phyloP scores from a whole-genome alignment of 2,113 vertebrate species.

The Oostethus manadensis region DNA sequence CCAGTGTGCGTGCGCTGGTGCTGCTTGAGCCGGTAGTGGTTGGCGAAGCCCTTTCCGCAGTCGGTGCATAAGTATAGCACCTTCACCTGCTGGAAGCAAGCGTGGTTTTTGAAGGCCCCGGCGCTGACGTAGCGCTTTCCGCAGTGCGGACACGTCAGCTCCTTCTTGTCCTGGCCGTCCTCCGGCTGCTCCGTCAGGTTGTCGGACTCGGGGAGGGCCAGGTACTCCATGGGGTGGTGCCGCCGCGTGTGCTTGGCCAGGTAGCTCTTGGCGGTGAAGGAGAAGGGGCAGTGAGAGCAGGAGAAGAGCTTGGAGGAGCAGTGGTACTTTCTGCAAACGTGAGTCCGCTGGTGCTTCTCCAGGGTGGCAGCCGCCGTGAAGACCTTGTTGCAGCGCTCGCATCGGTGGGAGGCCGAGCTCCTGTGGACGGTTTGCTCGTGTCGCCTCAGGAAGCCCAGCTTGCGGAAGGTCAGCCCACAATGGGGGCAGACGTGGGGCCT shows the following conservation, averaged over 20 bases:
- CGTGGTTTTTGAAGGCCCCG: conserved; percentile 61
- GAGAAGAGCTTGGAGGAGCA: conserved; percentile 58
- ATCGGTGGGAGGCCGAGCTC: conserved; percentile 44
- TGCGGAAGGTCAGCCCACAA: conserved; percentile 60
- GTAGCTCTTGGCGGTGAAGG: conserved; percentile 72
- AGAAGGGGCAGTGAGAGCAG: conserved; percentile 69
- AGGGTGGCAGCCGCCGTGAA: conserved; percentile 60
- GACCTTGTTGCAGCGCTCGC: conserved; percentile 61
- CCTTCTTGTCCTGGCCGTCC: conserved; percentile 4
- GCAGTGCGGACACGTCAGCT: conserved; percentile 54
- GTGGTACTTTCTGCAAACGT: conserved; percentile 56
- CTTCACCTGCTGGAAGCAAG: conserved; percentile 62
- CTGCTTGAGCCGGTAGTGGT: conserved; percentile 69
- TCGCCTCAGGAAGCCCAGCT: conserved; percentile 54
- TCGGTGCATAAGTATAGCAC: conserved; percentile 68
- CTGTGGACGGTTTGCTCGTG: conserved; percentile 62
- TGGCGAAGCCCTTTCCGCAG: conserved; percentile 70
- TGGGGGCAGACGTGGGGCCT: conserved; percentile 52
- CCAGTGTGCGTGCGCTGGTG: conserved; percentile 74
- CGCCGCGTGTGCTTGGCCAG: conserved; percentile 71
- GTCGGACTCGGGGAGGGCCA: conserved; percentile 35
- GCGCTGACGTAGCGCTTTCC: conserved; percentile 43
- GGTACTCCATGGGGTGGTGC: conserved; percentile 65
- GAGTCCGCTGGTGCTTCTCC: conserved; percentile 67
- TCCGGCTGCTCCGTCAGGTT: conserved; percentile 8